Base-by-base conservation (phyloP, 2,888 invertebrate genomes). In the Polylopha cassiicola region DNA sequence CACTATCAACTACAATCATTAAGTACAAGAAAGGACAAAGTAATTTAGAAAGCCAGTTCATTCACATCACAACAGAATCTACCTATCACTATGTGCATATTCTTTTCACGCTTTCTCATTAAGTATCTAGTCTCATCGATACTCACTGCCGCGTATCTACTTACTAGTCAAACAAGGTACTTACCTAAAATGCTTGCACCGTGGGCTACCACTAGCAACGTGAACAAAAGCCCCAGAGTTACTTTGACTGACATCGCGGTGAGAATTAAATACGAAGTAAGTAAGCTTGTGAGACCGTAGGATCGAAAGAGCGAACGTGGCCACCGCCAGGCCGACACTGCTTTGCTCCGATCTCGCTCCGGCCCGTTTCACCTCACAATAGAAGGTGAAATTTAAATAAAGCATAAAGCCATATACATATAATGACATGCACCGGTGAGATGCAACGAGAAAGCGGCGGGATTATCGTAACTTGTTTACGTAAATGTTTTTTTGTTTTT, bases 341-440 rank as follows among this genome's bases (percentile, higher is more conserved):
- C 68, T 84, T 76, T 61, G 63, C 71, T 68, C 67, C 70, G 67
- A 80, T 80, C 78, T 76, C 65, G 65, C 61, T 57, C 62, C 55
- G 32, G 67, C 60, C 65, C 71, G 80, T 82, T 81, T 81, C 81
- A 80, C 84, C 72, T 69, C 67, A 81, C 80, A 84, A 84, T 81
- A 81, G 85, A 82, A 82, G 82, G 84, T 84, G 85, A 85, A 84
- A 84, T 79, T 84, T 80, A 77, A 84, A 79, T 82, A 81, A 84
- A 79, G 73, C 75, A 79, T 80, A 81, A 80, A 74, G 64, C 62
- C 55, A 69, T 68, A 64, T 54, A 59, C n/a, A n/a, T 42, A 62
- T 77, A 74, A 77, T 73, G 65, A 73, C 61, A 77, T 81, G 79
- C 80, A 80, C 63, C 73, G 61, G 62, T 61, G 68, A 62, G 73